These are phyloP conservation scores for Drosophila sordidapex DNA, from an alignment of 2,888 invertebrate species.

Conservation along the genomic window DNA sequence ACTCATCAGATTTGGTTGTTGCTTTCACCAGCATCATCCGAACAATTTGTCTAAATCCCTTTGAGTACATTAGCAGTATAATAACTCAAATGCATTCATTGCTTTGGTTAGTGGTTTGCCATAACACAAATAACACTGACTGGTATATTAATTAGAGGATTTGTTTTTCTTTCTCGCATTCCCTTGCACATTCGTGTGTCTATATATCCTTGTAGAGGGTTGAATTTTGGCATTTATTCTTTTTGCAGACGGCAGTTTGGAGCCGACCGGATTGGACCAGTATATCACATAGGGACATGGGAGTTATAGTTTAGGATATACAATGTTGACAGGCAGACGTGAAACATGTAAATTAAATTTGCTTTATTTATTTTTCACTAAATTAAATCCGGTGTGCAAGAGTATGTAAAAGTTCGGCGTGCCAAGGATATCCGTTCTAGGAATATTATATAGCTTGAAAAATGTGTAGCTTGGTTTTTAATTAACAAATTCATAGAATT, in stretches of 20 bases:
- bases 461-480: not conserved
- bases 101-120: not conserved
- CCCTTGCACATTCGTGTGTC: not conserved
- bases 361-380: no score
- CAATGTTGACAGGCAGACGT: no score
- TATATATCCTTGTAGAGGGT: no score
- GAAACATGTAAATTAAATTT: no score
- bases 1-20: not conserved
- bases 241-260: not conserved
- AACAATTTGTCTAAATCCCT: not conserved
- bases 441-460: no score
- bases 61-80: not conserved
- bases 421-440: no score
- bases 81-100: not conserved
- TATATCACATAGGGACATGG: not conserved
- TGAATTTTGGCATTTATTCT: not conserved
- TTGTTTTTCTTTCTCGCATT: not conserved
- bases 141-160: not conserved
- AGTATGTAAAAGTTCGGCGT: no score
- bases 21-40: not conserved
- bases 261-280: no score
- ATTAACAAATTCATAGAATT: constrained; percentile 28
- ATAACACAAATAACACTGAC: not conserved
- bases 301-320: not conserved
- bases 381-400: no score